phyloP scores from a whole-genome alignment of 2,797 vertebrate species.

The Channa striata region DNA sequence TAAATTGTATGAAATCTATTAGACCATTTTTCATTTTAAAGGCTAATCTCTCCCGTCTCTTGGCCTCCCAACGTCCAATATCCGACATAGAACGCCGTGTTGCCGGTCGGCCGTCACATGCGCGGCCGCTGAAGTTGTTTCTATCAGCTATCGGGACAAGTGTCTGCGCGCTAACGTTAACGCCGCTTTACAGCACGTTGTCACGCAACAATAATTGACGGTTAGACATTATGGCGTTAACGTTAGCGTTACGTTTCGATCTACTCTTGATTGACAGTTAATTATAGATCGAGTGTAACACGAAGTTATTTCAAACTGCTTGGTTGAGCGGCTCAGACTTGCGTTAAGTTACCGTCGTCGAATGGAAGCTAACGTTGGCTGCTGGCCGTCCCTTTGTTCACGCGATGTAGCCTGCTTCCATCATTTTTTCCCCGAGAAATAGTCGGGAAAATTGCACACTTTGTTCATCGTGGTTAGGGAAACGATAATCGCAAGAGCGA shows the following conservation, averaged over 20 bases:
- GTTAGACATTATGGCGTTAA: fast-evolving
- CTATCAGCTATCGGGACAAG: not conserved
- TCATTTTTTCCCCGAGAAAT: not conserved
- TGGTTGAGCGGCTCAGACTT: not conserved
- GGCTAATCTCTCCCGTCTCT: not conserved
- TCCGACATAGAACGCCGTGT: conserved; percentile 18
- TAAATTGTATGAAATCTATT: too few relatives aligned
- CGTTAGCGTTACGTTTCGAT: too few relatives aligned
- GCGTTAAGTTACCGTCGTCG: not conserved
- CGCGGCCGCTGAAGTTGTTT: conserved; percentile 1
- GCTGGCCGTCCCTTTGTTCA: conserved; percentile 76
- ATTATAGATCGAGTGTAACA: not conserved
- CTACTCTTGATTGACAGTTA: too few relatives aligned
- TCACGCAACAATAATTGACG: fast-evolving
- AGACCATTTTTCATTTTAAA: not conserved
- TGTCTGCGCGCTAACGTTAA: not conserved
- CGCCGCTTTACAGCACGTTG: fast-evolving
- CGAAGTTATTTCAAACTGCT: not conserved
- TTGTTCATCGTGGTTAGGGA: fast-evolving
- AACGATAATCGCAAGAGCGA: fast-evolving
- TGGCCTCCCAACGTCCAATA: conserved; percentile 41
- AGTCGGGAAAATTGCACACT: fast-evolving
- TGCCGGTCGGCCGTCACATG: conserved; percentile 52
- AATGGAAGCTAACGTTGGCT: conserved; percentile 57
- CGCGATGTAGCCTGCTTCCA: conserved; percentile 1